phyloP scores from a whole-genome alignment of 2,888 invertebrate genomes.

The Aspidiotus rigidus region DNA sequence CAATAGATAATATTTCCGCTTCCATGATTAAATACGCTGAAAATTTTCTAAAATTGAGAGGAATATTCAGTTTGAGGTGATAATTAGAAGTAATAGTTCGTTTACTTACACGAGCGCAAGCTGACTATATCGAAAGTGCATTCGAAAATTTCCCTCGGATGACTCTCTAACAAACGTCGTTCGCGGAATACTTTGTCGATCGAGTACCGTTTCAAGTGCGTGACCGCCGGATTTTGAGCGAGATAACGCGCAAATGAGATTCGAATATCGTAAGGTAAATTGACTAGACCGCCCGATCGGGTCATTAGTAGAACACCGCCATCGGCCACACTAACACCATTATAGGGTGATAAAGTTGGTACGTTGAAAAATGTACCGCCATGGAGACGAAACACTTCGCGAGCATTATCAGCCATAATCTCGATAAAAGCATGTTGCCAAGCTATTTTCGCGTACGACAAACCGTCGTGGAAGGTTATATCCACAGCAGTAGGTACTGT shows the following conservation, averaged over 20 bases:
- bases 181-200: constrained; percentile 81
- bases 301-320: constrained; percentile 74
- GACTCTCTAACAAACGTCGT: constrained; percentile 64
- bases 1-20: constrained; percentile 72
- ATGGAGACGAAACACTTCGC: constrained; percentile 47
- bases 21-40: constrained; percentile 65
- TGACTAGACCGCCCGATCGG: constrained; percentile 65
- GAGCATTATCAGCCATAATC: constrained; percentile 33
- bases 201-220: constrained; percentile 70
- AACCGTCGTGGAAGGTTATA: constrained; percentile 64
- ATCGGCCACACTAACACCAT: constrained; percentile 50
- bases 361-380: constrained; percentile 71
- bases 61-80: not conserved
- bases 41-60: not conserved
- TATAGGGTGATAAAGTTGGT: constrained; percentile 66
- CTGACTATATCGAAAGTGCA: constrained; percentile 90
- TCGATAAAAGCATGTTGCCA: constrained; percentile 34
- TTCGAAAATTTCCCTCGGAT: constrained; percentile 80
- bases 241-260: constrained; percentile 72
- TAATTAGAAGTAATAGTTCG: not conserved
- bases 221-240: constrained; percentile 63
- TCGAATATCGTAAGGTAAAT: constrained; percentile 73
- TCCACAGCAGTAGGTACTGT: constrained; percentile 58
- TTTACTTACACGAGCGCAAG: constrained; percentile 51
- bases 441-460: constrained; percentile 30